Conservation (phyloP, 1,140 invertebrate genomes). For the Octopus sinensis region DNA sequence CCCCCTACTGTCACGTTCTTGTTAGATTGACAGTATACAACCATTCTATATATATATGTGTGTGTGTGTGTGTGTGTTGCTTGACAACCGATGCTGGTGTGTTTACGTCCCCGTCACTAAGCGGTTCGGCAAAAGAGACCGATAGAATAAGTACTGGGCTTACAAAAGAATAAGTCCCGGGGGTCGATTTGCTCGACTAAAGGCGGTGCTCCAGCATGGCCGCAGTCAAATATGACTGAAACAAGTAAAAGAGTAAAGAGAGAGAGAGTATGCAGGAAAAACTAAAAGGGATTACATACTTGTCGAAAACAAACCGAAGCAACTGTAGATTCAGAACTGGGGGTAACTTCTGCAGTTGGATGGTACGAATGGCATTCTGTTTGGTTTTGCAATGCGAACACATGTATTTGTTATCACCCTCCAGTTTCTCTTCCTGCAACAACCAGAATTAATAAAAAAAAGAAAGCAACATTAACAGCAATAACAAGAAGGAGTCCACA, state of each 20-base stretch:
- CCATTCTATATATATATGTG: too few species aligned
- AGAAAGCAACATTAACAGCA: background rate
- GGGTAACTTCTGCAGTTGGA: constrained; percentile 65
- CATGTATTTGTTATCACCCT: constrained; percentile 69
- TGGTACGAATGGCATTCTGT: constrained; percentile 66
- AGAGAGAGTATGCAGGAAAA: background rate
- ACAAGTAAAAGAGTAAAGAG: background rate
- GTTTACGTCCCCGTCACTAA: too few species aligned
- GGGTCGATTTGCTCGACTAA: too few species aligned
- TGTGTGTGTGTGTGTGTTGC: too few species aligned
- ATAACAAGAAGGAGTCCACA: too few species aligned
- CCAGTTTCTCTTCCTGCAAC: constrained; percentile 63
- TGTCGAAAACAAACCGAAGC: constrained; percentile 69
- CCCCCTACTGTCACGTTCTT: too few species aligned
- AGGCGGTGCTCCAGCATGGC: too few species aligned
- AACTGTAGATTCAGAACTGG: constrained; percentile 72
- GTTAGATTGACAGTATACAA: too few species aligned
- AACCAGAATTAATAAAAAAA: constrained; percentile 14
- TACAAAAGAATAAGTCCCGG: too few species aligned
- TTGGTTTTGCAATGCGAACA: constrained; percentile 66
- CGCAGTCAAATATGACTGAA: background rate
- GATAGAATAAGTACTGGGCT: too few species aligned
- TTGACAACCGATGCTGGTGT: too few species aligned
- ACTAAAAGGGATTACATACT: constrained; percentile 50
- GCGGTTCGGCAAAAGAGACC: too few species aligned